These are phyloP conservation scores for human DNA, from an alignment of 2,113 vertebrate genomes.

Conservation along the genomic window GRCh38 chr5:122327001-122327500, in stretches of 20 bases:
- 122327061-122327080: neutral
- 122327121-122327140: conserved; percentile 6
- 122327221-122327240: neutral
- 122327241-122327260: neutral
- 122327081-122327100: neutral
- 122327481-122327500: too few species aligned
- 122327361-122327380: neutral
- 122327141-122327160: neutral
- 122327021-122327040: neutral
- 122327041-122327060: neutral
- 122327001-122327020: neutral
- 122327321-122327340: neutral
- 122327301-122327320: neutral
- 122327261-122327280: conserved; percentile 1
- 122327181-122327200: conserved; percentile 1
- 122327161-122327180: conserved; percentile 12
- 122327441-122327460: too few species aligned
- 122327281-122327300: neutral
- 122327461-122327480: too few species aligned
- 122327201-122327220: neutral
- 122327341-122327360: neutral
- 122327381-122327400: neutral
- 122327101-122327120: conserved; percentile 1
- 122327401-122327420: too few species aligned
- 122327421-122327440: too few species aligned